These are phyloP conservation scores for Drosophila virilis DNA, from an alignment of 1,140 invertebrate genomes.

Conservation along the genomic window DNA sequence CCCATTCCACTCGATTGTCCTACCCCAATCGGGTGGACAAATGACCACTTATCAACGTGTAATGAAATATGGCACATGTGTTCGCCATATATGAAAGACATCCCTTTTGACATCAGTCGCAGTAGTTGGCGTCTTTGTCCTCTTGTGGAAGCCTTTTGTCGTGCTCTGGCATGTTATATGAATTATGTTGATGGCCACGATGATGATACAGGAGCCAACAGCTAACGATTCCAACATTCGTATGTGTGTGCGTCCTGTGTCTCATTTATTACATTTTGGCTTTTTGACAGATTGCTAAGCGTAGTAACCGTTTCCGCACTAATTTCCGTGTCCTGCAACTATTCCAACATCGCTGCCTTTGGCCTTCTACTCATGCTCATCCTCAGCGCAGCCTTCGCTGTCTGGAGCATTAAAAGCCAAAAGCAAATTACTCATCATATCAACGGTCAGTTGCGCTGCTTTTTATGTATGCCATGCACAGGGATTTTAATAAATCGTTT, in stretches of 20 bases:
- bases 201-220: conserved; percentile 15
- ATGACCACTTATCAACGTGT: conserved; percentile 81
- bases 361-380: conserved; percentile 10
- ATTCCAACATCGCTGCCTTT: conserved; percentile 41
- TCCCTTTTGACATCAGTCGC: conserved; percentile 34
- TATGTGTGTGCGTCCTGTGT: conserved; percentile 23
- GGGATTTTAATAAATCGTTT: conserved; percentile 81
- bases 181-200: conserved; percentile 68
- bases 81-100: conserved; percentile 29
- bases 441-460: conserved; percentile 65
- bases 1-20: neutral
- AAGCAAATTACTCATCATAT: conserved; percentile 81
- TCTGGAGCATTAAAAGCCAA: conserved; percentile 71
- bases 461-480: conserved; percentile 70
- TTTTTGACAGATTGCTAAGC: conserved; percentile 82
- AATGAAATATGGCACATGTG: conserved; percentile 77
- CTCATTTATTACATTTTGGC: conserved; percentile 81
- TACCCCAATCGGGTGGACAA: conserved; percentile 47
- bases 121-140: conserved; percentile 62
- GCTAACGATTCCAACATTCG: neutral
- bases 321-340: conserved; percentile 80
- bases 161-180: conserved; percentile 68
- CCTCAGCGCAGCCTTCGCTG: conserved; percentile 5
- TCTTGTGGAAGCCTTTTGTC: conserved; percentile 62
- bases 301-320: conserved; percentile 79